A percentile compares a stretch with the other conserved stretches of the same genome.
Evolutionary conservation across 1,140 invertebrate species (phyloP).

Genomic region (Dinothrombium tinctorium): DNA sequence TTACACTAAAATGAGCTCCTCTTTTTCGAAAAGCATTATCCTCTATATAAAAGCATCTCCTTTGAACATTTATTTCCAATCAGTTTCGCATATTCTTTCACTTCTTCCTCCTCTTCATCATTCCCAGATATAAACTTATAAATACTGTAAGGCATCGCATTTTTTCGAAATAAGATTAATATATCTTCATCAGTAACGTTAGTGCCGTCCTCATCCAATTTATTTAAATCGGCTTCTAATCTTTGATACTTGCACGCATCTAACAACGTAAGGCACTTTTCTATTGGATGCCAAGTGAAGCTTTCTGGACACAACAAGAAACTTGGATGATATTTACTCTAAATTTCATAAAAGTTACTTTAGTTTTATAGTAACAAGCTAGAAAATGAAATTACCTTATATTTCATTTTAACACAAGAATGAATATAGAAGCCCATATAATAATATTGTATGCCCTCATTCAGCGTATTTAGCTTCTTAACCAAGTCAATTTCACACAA

Average conservation of each 20-base stretch:
- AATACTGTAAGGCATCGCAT: slow-evolving; percentile 20
- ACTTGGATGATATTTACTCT: slow-evolving; percentile 57
- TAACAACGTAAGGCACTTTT: slow-evolving; percentile 40
- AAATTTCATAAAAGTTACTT: slow-evolving; percentile 12
- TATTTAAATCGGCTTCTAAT: slow-evolving; percentile 22
- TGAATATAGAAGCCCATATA: slow-evolving; percentile 99
- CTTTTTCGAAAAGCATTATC: too few relatives aligned
- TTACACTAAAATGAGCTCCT: too few relatives aligned
- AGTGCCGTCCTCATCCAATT: slow-evolving; percentile 20
- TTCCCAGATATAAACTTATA: slow-evolving; percentile 16
- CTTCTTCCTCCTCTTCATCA: slow-evolving; percentile 20
- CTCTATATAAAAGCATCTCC: slow-evolving; percentile 31
- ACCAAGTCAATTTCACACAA: slow-evolving; percentile 62
- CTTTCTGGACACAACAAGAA: slow-evolving; percentile 83
- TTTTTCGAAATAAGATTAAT: slow-evolving; percentile 20
- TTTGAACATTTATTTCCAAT: slow-evolving; percentile 36
- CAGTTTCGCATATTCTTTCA: slow-evolving; percentile 33
- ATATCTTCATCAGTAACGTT: slow-evolving; percentile 19
- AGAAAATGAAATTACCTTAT: slow-evolving; percentile 34
- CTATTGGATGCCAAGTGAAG: slow-evolving; percentile 54
- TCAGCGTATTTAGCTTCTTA: slow-evolving; percentile 34
- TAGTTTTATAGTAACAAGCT: neutral
- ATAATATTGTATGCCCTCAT: slow-evolving; percentile 51
- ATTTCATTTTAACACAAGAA: slow-evolving; percentile 86
- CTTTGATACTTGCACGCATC: slow-evolving; percentile 44